Evolutionary conservation across 2,888 invertebrate species (phyloP), one percentile per base, ranked within the genome.

Genomic region (Drosophila macrospina): DNA sequence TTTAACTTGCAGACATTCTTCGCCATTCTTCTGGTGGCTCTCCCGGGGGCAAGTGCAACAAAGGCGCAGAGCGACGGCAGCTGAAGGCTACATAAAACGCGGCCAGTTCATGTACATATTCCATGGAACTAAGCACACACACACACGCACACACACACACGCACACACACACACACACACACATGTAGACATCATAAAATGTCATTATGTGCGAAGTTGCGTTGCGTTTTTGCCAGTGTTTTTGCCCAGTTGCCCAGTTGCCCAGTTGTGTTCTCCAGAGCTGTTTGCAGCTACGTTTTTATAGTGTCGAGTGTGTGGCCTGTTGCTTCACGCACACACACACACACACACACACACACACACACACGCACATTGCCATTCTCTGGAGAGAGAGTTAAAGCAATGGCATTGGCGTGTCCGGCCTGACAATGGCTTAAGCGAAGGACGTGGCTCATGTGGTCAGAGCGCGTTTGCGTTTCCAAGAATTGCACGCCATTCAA

Each of bases 141-240:
- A 45, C 34, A 60, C 41, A 50, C 26, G 55, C 45, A 60, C 28
- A 64, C 26, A 36, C 24, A 42, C 28, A 65, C 20, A 4, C 15
- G 42, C 47, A 59, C 50, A 47, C 59, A 44, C 37, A 56, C 42
- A 56, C 39, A 59, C 45, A 54, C 32, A 62, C 26, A 39, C 24
- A 42, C 24, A 63, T 48, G 36, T 37, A 50, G 37, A 65, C 57
- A 57, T 78, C 87, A 86, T 86, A 84, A 86, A 83, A 78, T 75
- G 81, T 77, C 79, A 86, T 83, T 86, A 84, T 84, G 85, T 78
- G 74, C 78, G 66, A 80, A 84, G 86, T 78, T 86, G 78, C 70
- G 47, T 52, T 60, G 63, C 57, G 61, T 45, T 67, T 54, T 50
- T 70, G 57, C 51, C 41, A 13, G 13, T 59, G 59, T 61, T 67